Percentiles rank a stretch among this genome's conserved stretches.
Conservation (phyloP, 2,113 vertebrate genomes). For the Tachysurus vachellii region DNA sequence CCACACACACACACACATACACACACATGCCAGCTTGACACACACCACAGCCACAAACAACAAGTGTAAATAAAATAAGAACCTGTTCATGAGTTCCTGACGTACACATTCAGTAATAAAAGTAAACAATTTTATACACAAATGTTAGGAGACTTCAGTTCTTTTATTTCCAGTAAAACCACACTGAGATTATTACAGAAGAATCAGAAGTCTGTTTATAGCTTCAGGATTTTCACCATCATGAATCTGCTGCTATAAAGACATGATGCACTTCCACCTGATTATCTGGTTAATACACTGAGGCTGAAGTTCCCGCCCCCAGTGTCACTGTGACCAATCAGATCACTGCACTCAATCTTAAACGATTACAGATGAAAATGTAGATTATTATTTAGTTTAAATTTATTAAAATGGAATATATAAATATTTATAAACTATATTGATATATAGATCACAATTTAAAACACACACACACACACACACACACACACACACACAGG, state of each 20-base stretch:
- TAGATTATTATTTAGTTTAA: too few species aligned
- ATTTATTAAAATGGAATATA: too few species aligned
- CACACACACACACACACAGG: constrained; percentile 19
- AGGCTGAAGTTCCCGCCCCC: not conserved
- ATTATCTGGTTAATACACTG: not conserved
- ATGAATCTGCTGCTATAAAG: not conserved
- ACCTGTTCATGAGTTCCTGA: constrained; percentile 8
- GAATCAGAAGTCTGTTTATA: too few species aligned
- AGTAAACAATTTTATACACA: not conserved
- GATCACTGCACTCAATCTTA: not conserved
- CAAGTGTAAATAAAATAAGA: constrained; percentile 12
- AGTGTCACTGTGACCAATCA: not conserved
- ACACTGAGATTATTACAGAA: not conserved
- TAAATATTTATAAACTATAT: too few species aligned
- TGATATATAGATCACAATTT: not conserved
- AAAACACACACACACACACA: not conserved
- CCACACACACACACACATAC: not conserved
- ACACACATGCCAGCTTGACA: not conserved
- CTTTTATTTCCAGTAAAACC: too few species aligned
- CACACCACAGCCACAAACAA: not conserved
- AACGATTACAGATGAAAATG: not conserved
- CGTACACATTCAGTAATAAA: not conserved
- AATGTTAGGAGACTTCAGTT: not conserved
- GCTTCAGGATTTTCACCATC: too few species aligned
- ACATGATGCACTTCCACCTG: not conserved